These are phyloP conservation scores for Drosophila emarginata DNA, from an alignment of 2,888 invertebrate genomes.

Conservation along the genomic window DNA sequence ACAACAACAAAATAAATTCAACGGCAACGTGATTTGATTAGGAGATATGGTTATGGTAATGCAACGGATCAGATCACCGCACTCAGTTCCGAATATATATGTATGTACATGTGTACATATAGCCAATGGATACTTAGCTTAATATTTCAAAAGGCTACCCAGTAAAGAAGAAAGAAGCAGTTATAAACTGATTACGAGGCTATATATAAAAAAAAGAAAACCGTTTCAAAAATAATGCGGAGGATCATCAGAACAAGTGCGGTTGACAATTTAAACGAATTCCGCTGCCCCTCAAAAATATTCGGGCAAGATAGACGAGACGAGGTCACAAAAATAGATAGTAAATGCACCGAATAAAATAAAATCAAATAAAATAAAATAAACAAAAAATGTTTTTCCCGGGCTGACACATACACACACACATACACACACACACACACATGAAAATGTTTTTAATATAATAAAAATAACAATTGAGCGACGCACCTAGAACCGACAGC, in stretches of 20 bases:
- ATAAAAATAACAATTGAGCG: constrained; percentile 27
- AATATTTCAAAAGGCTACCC: background rate
- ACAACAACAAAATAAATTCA: background rate
- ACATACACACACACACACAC: background rate
- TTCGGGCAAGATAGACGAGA: background rate
- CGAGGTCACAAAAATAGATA: constrained; percentile 49
- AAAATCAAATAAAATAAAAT: constrained; percentile 35
- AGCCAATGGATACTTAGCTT: background rate
- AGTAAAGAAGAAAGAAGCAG: background rate
- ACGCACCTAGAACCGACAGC: constrained; percentile 8
- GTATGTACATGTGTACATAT: background rate
- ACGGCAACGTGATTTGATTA: constrained; percentile 3
- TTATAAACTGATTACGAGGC: background rate
- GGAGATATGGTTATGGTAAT: background rate
- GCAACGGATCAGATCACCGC: background rate
- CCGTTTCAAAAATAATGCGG: background rate
- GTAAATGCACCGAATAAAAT: constrained; percentile 33
- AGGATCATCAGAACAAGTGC: background rate
- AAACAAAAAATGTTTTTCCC: background rate
- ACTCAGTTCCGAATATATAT: background rate
- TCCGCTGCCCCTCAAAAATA: background rate
- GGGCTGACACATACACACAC: background rate
- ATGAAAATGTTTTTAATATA: constrained; percentile 12
- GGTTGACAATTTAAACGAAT: background rate
- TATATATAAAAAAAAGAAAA: background rate